Evolutionary conservation across 2,888 invertebrate species (phyloP), one percentile per base, ranked within the genome.

Genomic region (Incurvaria masculella): DNA sequence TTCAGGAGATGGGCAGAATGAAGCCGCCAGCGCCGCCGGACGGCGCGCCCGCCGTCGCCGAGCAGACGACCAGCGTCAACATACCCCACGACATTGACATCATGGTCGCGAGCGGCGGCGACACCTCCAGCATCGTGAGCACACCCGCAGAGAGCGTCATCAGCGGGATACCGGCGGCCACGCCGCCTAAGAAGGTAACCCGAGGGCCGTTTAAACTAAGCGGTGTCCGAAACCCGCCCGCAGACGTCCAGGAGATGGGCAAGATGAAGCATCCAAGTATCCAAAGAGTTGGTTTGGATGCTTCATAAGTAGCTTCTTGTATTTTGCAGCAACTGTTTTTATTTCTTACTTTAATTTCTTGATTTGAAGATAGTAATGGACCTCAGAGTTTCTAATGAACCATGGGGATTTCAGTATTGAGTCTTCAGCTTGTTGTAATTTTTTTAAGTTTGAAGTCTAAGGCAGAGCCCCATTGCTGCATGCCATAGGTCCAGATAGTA

Each of bases 101-200:
- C 1, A 63, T 61, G 56, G 53, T 55, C 2, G 52, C 58, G 1
- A 55, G 59, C 6, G 54, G 52, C 3, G 59, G 54, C 1, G 53
- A 41, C 21, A 60, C 56, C 0, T 60, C 61, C 0, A 59, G 60
- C 2, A 60, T 66, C 0, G 49, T 53, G 1, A 57, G 53, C 5
- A 62, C 58, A 38, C 55, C 58, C 42, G 60, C 58, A 0, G 64
- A 64, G 46, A 53, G 59, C 0, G 56, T 63, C 1, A 64, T 66
- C 4, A 63, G 57, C 21, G 61, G 62, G 0, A 54, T 66, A 21
- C 61, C 64, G 0, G 65, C 60, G 41, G 60, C 62, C 0, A 53
- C 57, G 0, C 58, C 57, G 0, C 52, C 50, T 1, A 65, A 60
- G 47, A 51, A 51, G 27, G 64, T 65, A 16, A 17, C 4, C 3